A percentile compares a stretch with the other conserved stretches of the same genome.
These are phyloP conservation scores for Otus sunia DNA, from an alignment of 2,113 vertebrate species.

Conservation along the genomic window DNA sequence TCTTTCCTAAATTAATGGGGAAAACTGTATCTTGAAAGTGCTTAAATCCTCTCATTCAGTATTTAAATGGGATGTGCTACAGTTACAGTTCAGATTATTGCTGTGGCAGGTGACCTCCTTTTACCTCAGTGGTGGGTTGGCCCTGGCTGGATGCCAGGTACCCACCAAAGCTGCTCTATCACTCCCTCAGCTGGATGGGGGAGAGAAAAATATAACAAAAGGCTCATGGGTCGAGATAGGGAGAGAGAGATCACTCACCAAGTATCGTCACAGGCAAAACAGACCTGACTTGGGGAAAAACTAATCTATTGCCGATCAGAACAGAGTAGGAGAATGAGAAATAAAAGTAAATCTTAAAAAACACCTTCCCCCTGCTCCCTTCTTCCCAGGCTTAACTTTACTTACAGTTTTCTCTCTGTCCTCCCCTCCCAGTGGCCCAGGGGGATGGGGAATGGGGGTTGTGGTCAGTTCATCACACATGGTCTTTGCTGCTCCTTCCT, in stretches of 20 bases:
- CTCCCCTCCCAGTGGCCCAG: background rate
- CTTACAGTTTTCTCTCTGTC: background rate
- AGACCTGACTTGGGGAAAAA: background rate
- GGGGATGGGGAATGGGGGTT: background rate
- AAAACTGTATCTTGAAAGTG: background rate
- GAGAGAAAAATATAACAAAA: background rate
- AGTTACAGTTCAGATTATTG: background rate
- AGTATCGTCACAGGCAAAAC: background rate
- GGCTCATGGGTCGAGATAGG: background rate
- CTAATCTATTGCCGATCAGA: background rate
- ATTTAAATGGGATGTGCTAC: background rate
- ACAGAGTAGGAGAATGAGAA: background rate
- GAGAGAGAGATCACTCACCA: background rate
- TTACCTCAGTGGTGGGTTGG: background rate
- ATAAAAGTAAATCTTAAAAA: background rate
- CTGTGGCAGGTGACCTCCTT: background rate
- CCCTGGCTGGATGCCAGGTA: background rate
- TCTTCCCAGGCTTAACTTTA: background rate
- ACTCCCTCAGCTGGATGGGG: background rate
- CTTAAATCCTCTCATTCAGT: background rate
- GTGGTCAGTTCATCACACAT: background rate
- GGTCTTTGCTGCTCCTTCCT: background rate
- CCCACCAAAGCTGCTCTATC: background rate
- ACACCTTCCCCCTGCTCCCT: fast-evolving
- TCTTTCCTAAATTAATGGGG: background rate